Conservation (phyloP, 2,113 vertebrate species). For the cat (Felis catus) region F.catus_Fca126_mat1.0 CM031414.1:19415501-19416000, state of each 20-base stretch:
- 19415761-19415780: background rate
- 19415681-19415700: background rate
- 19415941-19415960: background rate
- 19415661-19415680: background rate
- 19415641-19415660: background rate
- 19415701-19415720: background rate
- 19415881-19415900: background rate
- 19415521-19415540: background rate
- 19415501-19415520: background rate
- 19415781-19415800: background rate
- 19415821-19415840: background rate
- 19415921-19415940: background rate
- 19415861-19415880: background rate
- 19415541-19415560: background rate
- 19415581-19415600: background rate
- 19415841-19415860: background rate
- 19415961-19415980: background rate
- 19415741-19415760: background rate
- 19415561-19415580: background rate
- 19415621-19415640: background rate
- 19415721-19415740: background rate
- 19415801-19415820: background rate
- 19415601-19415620: background rate
- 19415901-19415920: background rate
- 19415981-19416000: background rate